Conservation (phyloP, 2,113 vertebrate species). For the Etia nguti region DNA sequence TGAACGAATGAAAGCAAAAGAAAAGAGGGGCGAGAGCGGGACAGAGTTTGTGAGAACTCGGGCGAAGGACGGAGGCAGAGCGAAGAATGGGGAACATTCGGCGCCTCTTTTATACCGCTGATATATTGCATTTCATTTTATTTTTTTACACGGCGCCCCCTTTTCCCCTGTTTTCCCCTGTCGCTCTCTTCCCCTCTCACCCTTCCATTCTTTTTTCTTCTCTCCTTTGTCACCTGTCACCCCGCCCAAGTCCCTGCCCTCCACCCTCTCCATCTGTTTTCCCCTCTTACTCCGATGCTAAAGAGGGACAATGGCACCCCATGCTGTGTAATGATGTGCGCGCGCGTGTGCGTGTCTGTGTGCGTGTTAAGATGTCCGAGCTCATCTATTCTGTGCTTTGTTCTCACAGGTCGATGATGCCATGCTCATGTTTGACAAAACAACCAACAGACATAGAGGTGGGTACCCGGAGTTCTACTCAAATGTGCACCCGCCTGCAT, state of each 20-base stretch:
- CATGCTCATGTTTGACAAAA: conserved; percentile 99
- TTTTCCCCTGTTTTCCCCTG: neutral
- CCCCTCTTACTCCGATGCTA: conserved; percentile 50
- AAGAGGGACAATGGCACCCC: conserved; percentile 69
- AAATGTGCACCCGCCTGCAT: neutral
- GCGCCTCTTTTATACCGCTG: conserved; percentile 10
- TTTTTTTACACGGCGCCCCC: conserved; percentile 10
- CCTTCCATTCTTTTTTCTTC: conserved; percentile 25
- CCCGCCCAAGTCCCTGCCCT: conserved; percentile 32
- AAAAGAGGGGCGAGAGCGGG: neutral
- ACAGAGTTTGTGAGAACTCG: conserved; percentile 28
- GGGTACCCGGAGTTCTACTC: neutral
- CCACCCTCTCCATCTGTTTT: conserved; percentile 65
- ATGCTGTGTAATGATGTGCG: conserved; percentile 68
- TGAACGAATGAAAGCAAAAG: conserved; percentile 28
- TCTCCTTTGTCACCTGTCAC: conserved; percentile 68
- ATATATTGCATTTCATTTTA: conserved; percentile 36
- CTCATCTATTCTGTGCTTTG: conserved; percentile 58
- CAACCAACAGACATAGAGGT: conserved; percentile 96
- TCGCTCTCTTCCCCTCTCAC: conserved; percentile 3
- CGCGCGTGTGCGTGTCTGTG: neutral
- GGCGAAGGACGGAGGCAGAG: neutral
- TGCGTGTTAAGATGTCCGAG: conserved; percentile 21
- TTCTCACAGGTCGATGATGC: conserved; percentile 88
- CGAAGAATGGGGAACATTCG: conserved; percentile 23